Conservation (phyloP, 2,888 invertebrate genomes). For the Pecten maximus region DNA sequence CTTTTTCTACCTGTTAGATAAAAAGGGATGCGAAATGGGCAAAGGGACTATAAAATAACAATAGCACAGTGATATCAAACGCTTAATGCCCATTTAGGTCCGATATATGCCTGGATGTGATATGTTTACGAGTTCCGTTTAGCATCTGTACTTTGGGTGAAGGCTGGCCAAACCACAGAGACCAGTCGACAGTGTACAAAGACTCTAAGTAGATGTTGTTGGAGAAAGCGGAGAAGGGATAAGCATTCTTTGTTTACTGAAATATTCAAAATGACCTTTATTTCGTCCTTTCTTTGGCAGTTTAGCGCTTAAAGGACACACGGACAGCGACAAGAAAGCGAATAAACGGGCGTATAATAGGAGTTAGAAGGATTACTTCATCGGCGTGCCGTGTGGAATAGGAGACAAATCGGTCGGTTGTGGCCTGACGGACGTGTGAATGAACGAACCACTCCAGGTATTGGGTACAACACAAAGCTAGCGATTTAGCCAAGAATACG, state of each 20-base stretch:
- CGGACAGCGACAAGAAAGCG: constrained; percentile 23
- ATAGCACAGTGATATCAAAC: constrained; percentile 43
- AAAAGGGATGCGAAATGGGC: constrained; percentile 36
- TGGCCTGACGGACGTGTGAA: constrained; percentile 31
- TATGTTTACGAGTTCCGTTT: constrained; percentile 47
- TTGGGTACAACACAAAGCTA: background rate
- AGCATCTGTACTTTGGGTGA: constrained; percentile 3
- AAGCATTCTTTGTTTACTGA: constrained; percentile 27
- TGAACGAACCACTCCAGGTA: background rate
- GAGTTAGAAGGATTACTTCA: constrained; percentile 25
- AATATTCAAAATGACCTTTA: constrained; percentile 22
- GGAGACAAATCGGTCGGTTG: constrained; percentile 20
- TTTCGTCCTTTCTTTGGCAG: constrained; percentile 13
- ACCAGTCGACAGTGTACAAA: background rate
- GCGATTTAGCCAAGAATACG: constrained; percentile 26
- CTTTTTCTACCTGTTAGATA: constrained; percentile 6
- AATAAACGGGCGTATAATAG: background rate
- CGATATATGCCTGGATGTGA: constrained; percentile 38
- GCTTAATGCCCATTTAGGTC: constrained; percentile 49
- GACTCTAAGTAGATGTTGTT: background rate
- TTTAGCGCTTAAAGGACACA: constrained; percentile 7
- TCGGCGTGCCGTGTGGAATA: constrained; percentile 18
- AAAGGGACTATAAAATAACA: constrained; percentile 46
- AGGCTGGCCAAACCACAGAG: constrained; percentile 21
- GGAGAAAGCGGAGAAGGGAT: background rate